Percentiles rank a stretch among this genome's conserved stretches.
Conservation (phyloP, 2,888 invertebrate genomes). For the Pegoplata infirma region DNA sequence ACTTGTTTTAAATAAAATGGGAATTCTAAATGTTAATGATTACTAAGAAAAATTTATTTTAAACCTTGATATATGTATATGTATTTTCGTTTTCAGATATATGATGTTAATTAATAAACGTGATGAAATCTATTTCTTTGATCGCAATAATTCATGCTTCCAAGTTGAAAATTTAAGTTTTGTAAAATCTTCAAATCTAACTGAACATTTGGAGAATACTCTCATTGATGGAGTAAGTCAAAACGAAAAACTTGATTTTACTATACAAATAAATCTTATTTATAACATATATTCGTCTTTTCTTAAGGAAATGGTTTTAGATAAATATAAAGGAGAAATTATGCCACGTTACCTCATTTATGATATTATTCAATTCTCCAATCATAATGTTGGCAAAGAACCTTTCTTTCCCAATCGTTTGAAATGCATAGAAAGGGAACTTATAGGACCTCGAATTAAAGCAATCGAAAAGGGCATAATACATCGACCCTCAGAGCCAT, state of each 20-base stretch:
- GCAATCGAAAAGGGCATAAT: conserved; percentile 89
- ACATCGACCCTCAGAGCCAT: conserved; percentile 88
- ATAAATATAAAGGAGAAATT: conserved; percentile 85
- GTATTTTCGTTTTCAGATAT: conserved; percentile 80
- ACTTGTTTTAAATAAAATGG: too few relatives aligned
- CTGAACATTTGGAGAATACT: conserved; percentile 87
- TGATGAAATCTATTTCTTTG: conserved; percentile 93
- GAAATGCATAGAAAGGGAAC: conserved; percentile 86
- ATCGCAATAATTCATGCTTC: conserved; percentile 96
- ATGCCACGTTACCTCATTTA: conserved; percentile 96
- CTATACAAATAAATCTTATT: too few relatives aligned
- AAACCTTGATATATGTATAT: too few relatives aligned
- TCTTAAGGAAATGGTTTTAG: conserved; percentile 95
- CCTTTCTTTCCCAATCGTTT: conserved; percentile 88
- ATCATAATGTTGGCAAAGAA: conserved; percentile 84
- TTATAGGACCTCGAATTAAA: conserved; percentile 82
- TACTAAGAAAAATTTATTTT: too few relatives aligned
- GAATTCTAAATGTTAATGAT: too few relatives aligned
- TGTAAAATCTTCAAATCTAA: conserved; percentile 85
- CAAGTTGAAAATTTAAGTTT: conserved; percentile 90
- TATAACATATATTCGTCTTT: conserved; percentile 44
- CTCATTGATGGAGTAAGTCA: conserved; percentile 92
- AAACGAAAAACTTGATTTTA: not conserved
- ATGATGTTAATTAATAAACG: conserved; percentile 96
- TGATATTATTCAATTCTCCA: conserved; percentile 92